phyloP scores from a whole-genome alignment of 37 sponge, comb jelly and placozoan species.

The Cliona cf. orientalis region DNA sequence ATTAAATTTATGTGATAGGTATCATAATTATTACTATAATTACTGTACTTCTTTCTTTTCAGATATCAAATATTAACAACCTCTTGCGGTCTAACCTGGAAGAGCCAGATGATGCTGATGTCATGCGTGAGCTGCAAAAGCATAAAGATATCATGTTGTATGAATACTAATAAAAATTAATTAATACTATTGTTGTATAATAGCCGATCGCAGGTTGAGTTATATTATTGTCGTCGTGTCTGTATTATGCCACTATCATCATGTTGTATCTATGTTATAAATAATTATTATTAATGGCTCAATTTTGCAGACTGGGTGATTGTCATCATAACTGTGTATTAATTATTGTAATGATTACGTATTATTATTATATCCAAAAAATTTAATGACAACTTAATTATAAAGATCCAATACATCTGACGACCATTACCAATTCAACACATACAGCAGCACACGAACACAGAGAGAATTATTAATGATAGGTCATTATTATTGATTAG shows the following conservation, averaged over 20 bases:
- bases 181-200: background rate
- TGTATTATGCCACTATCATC: background rate
- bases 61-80: conserved; percentile 42
- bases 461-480: too few species aligned
- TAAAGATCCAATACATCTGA: too few species aligned
- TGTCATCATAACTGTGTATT: too few species aligned
- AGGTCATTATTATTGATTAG: too few species aligned
- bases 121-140: conserved; percentile 71
- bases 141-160: conserved; percentile 61
- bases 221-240: background rate
- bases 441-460: too few species aligned
- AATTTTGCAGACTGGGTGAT: too few species aligned
- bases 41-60: background rate
- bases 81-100: conserved; percentile 51
- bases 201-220: background rate
- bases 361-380: too few species aligned
- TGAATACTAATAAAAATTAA: background rate
- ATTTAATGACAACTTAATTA: too few species aligned
- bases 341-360: too few species aligned
- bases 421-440: too few species aligned
- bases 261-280: background rate
- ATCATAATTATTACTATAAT: too few species aligned
- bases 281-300: background rate
- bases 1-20: too few species aligned
- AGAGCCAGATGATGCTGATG: conserved; percentile 65